phyloP scores from a whole-genome alignment of 1,140 invertebrate species.

The Drosophila baimaii region DNA sequence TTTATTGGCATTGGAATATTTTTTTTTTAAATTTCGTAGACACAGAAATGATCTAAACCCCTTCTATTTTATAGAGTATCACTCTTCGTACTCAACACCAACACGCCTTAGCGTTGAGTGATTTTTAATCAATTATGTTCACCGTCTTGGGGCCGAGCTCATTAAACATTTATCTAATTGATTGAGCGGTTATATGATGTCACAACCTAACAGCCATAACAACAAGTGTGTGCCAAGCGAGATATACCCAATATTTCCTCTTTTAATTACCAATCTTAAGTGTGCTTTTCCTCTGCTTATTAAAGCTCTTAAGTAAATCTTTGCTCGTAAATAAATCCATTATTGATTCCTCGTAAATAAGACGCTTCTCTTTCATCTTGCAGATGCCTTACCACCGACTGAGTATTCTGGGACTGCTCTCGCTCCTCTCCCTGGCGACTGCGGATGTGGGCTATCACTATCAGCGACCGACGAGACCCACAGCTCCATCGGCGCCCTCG shows the following conservation, averaged over 20 bases:
- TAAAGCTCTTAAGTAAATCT: neutral
- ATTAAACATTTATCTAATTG: constrained; percentile 77
- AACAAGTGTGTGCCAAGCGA: constrained; percentile 21
- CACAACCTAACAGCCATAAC: constrained; percentile 28
- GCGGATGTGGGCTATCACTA: constrained; percentile 68
- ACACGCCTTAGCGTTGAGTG: constrained; percentile 41
- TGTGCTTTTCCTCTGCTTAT: neutral
- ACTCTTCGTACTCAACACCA: neutral
- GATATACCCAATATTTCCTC: constrained; percentile 7
- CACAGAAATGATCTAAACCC: too few species aligned
- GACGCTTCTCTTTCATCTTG: neutral
- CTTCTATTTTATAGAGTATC: constrained; percentile 26
- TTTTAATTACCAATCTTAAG: constrained; percentile 12
- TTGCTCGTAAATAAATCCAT: neutral
- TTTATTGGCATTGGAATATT: neutral
- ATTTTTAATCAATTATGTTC: constrained; percentile 71
- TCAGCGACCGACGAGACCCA: constrained; percentile 57
- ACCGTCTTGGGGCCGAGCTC: constrained; percentile 46
- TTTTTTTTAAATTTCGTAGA: neutral
- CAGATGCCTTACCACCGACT: constrained; percentile 57
- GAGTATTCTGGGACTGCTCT: constrained; percentile 15
- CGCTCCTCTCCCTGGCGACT: constrained; percentile 27
- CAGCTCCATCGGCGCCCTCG: constrained; percentile 28
- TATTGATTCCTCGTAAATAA: neutral
- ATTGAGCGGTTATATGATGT: constrained; percentile 68